Evolutionary conservation across 2,888 invertebrate genomes (phyloP), one percentile per base, ranked within the genome.

Genomic region (Cacoxenus indagator): DNA sequence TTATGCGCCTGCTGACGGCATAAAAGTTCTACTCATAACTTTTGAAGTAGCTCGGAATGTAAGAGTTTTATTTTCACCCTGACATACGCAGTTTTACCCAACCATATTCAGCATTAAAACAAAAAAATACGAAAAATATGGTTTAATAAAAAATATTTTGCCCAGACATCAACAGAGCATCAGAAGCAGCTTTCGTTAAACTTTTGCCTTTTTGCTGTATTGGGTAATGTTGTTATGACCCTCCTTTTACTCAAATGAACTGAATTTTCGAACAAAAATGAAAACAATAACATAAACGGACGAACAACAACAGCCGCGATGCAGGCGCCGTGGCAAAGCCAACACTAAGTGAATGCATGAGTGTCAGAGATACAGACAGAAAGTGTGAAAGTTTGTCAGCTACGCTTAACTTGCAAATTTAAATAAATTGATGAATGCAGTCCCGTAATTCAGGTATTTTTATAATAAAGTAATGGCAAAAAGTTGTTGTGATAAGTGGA

Each of bases 1-100:
- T 79, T 74, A 77, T 78, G 79, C 75, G 76, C 74, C 67, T 68
- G 64, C 68, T 73, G 79, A 79, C 74, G 78, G 77, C 79, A 78
- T 79, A 75, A 78, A 78, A 78, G 75, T 78, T 76, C 70, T 68
- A 64, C 68, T 14, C n/a, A 61, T 31, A 61, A 51, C 27, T 55
- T 57, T 24, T 24, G 31, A 26, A 19, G 8, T 11, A 67, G 64
- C 69, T 69, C 67, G 69, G 64, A 55, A 48, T n/a, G 14, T n/a
- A 4, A 43, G 45, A 43, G n/a, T 43, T 43, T n/a, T 4, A n/a
- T 51, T 48, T 48, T 51, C 51, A 51, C 17, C 51, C 22, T 51
- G 11, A 64, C 54, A 51, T 62, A 45, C 67, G 37, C 5, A 37
- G n/a, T n/a, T n/a, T n/a, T n/a, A 37, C 37, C 37, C 37, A 14